These are phyloP conservation scores for Vespertilio murinus DNA, from an alignment of 2,797 vertebrate species.

Conservation along the genomic window DNA sequence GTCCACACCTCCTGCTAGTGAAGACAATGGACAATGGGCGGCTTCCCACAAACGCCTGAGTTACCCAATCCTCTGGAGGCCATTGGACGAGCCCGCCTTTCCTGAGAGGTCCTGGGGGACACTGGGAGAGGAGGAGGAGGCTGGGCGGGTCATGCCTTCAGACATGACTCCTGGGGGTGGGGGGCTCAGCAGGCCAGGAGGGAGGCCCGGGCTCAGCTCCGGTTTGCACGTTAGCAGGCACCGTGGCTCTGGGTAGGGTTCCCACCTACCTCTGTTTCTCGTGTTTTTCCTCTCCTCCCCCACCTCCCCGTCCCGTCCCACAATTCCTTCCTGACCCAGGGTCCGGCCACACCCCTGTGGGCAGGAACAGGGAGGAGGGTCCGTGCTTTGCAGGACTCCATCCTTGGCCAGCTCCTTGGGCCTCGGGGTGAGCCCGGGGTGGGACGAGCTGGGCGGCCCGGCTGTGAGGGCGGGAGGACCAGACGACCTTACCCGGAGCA, in stretches of 20 bases:
- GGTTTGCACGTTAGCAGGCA: fast-evolving
- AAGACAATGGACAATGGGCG: too few relatives aligned
- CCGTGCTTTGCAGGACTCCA: fast-evolving
- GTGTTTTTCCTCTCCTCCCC: not conserved
- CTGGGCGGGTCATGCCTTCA: fast-evolving
- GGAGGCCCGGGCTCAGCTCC: not conserved
- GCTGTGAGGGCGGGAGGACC: not conserved
- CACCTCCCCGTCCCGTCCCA: fast-evolving
- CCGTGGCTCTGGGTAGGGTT: fast-evolving
- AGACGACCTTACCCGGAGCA: constrained; percentile 66
- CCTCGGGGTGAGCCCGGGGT: fast-evolving
- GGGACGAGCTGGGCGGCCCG: not conserved
- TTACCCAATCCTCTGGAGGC: not conserved
- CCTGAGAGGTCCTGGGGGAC: not conserved
- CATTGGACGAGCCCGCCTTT: not conserved
- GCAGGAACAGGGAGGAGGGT: not conserved
- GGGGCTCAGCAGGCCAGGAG: fast-evolving
- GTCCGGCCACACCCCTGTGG: not conserved
- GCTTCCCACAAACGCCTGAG: not conserved
- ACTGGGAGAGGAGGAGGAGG: not conserved
- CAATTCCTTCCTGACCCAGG: not conserved
- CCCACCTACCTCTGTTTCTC: not conserved
- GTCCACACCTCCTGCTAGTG: too few relatives aligned
- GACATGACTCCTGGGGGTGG: fast-evolving
- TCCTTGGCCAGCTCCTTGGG: not conserved